phyloP scores from a whole-genome alignment of 64 coral and sea anemone species.

The Actinia equina region DNA sequence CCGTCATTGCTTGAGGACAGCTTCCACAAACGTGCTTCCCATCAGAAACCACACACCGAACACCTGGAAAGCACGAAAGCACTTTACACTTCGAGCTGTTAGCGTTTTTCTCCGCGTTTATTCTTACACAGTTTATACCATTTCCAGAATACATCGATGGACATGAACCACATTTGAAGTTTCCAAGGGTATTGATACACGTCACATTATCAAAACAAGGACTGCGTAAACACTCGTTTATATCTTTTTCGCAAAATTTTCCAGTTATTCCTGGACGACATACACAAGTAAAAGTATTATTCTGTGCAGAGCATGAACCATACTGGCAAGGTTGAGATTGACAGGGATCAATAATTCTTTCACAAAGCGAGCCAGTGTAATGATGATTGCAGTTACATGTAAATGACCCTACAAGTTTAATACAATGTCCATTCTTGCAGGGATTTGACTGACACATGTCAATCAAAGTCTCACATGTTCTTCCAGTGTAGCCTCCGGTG shows the following conservation, averaged over 20 bases:
- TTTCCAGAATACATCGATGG: conserved; percentile 26
- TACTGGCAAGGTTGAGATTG: conserved; percentile 48
- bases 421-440: conserved; percentile 60
- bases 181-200: conserved; percentile 32
- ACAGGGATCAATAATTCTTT: conserved; percentile 36
- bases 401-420: conserved; percentile 1
- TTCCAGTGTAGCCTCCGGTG: conserved; percentile 42
- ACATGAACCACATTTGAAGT: conserved; percentile 25
- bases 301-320: conserved; percentile 38
- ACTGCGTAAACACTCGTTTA: conserved; percentile 22
- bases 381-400: conserved; percentile 14
- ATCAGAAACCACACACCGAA: conserved; percentile 28
- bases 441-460: conserved; percentile 17
- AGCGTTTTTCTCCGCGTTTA: background rate
- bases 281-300: conserved; percentile 35
- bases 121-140: conserved; percentile 3
- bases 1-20: conserved; percentile 68
- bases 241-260: conserved; percentile 42
- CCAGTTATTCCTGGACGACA: conserved; percentile 57
- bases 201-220: conserved; percentile 40
- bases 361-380: conserved; percentile 56
- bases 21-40: conserved; percentile 50
- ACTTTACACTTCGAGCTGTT: background rate
- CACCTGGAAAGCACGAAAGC: conserved; percentile 59
- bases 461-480: conserved; percentile 51